Evolutionary conservation across 2,888 invertebrate genomes (phyloP).

Genomic region (Hylaea fasciaria): DNA sequence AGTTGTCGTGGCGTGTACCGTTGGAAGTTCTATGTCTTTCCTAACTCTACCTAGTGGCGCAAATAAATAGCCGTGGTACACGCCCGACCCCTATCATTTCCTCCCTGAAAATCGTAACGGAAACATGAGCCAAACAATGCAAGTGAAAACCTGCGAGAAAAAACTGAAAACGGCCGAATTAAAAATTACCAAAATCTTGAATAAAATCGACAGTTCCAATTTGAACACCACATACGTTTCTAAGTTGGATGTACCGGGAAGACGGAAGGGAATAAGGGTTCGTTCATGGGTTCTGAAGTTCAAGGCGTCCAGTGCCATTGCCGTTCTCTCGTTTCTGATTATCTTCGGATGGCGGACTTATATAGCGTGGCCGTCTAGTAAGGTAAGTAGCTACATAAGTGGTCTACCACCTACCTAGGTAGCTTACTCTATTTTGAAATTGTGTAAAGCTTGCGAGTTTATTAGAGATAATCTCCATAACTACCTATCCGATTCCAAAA

Average conservation of each 20-base stretch:
- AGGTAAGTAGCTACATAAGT: constrained; percentile 47
- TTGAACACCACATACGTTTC: constrained; percentile 59
- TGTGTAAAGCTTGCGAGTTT: no score
- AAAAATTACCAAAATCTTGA: constrained; percentile 68
- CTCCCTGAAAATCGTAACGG: constrained; percentile 15
- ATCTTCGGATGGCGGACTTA: constrained; percentile 52
- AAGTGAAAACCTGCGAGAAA: constrained; percentile 65
- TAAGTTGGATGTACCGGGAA: constrained; percentile 50
- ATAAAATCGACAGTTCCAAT: constrained; percentile 66
- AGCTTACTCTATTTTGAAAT: no score
- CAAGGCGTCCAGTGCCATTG: constrained; percentile 24
- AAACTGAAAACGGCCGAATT: constrained; percentile 69
- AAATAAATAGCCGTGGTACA: constrained; percentile 30
- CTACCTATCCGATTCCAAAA: no score
- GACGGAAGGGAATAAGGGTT: constrained; percentile 13
- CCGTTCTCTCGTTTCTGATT: constrained; percentile 37
- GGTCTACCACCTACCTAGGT: no score
- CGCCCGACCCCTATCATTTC: constrained; percentile 48
- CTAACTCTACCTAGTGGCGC: constrained; percentile 25
- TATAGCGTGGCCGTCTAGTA: constrained; percentile 49
- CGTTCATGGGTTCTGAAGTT: constrained; percentile 18
- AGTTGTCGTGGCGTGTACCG: no score
- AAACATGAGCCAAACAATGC: constrained; percentile 53
- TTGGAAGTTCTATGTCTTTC: constrained; percentile 18
- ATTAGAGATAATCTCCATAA: no score